Evolutionary conservation across 2,113 vertebrate species (phyloP).

Genomic region (Cichladusa arquata): DNA sequence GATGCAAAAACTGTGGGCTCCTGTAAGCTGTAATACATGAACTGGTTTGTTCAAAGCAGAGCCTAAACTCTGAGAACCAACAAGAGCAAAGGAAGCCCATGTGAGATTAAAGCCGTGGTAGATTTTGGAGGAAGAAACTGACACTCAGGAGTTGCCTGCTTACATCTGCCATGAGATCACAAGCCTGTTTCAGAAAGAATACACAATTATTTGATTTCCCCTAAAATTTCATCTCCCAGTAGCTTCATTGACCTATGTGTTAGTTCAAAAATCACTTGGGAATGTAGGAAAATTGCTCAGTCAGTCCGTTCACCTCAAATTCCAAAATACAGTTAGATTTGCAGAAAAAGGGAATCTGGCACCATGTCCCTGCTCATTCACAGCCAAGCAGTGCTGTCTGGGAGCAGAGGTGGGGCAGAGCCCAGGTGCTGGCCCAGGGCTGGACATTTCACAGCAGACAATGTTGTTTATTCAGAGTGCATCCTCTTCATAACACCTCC

Average conservation of each 20-base stretch:
- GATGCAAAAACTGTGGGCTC: background rate
- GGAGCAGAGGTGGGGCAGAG: background rate
- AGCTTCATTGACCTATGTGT: background rate
- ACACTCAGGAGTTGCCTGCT: background rate
- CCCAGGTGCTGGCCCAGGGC: background rate
- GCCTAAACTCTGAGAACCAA: background rate
- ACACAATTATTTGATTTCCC: background rate
- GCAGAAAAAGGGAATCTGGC: background rate
- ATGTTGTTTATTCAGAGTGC: background rate
- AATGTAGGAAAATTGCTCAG: rapidly evolving
- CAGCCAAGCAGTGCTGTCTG: background rate
- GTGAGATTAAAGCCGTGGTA: background rate
- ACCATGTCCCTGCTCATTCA: rapidly evolving
- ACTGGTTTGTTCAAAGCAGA: background rate
- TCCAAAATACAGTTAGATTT: background rate
- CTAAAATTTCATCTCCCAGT: background rate
- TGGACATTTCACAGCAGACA: background rate
- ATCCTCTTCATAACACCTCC: background rate
- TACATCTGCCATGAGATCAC: background rate
- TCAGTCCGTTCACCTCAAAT: rapidly evolving
- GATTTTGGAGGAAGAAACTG: background rate
- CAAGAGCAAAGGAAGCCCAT: background rate
- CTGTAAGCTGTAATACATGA: background rate
- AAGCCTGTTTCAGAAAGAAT: background rate
- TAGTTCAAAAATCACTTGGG: background rate